A percentile compares a stretch with the other conserved stretches of the same genome.
Evolutionary conservation across 2,888 invertebrate species (phyloP).

Genomic region (Sympetrum striolatum): DNA sequence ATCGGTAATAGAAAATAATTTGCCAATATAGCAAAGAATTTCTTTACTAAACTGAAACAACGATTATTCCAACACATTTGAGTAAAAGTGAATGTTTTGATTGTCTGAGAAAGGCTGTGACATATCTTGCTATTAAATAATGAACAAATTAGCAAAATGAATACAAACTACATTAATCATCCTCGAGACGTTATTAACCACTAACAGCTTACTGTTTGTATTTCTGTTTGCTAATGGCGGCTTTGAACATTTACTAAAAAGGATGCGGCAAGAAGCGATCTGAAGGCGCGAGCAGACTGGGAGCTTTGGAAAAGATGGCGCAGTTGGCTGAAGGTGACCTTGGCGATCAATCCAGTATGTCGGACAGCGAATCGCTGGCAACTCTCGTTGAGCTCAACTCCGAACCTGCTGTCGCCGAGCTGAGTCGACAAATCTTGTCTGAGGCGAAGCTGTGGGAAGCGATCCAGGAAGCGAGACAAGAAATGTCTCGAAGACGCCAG

Average conservation of each 20-base stretch:
- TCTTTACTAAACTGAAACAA: too few relatives aligned
- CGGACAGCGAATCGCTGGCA: constrained; percentile 64
- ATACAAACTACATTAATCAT: too few relatives aligned
- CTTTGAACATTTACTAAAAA: constrained; percentile 53
- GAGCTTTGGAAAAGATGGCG: constrained; percentile 6
- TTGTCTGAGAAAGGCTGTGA: too few relatives aligned
- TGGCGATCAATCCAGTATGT: constrained; percentile 57
- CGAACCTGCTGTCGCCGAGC: constrained; percentile 74
- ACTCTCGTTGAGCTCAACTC: constrained; percentile 72
- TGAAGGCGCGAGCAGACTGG: constrained; percentile 47
- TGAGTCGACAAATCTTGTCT: constrained; percentile 79
- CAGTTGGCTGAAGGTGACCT: constrained; percentile 50
- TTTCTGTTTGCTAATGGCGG: neutral
- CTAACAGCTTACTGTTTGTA: too few relatives aligned
- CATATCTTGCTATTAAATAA: too few relatives aligned
- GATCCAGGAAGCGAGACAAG: constrained; percentile 77
- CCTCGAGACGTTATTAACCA: too few relatives aligned
- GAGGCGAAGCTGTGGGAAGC: constrained; percentile 82
- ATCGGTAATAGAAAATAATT: too few relatives aligned
- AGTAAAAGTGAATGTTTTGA: too few relatives aligned
- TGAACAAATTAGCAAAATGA: too few relatives aligned
- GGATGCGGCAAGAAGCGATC: constrained; percentile 79
- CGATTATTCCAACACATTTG: too few relatives aligned
- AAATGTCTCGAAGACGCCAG: constrained; percentile 65
- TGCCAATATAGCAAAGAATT: too few relatives aligned